These are phyloP conservation scores for Lithophane socia DNA, from an alignment of 2,888 invertebrate genomes.

Conservation along the genomic window DNA sequence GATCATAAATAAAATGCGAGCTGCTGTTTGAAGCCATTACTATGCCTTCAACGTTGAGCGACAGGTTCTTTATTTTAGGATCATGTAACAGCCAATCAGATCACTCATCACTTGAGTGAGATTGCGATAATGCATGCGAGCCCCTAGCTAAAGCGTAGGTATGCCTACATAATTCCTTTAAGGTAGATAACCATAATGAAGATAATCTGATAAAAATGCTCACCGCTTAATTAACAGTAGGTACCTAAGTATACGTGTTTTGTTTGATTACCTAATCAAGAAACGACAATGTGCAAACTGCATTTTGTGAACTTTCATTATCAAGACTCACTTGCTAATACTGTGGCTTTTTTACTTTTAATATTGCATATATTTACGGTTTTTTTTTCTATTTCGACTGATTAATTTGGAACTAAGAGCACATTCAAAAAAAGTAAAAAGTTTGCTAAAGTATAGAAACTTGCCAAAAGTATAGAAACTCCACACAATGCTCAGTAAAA, in stretches of 20 bases:
- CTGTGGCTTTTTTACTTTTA: too few relatives aligned
- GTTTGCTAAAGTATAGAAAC: background rate
- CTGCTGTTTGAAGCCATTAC: slow-evolving; percentile 42
- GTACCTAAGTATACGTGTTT: background rate
- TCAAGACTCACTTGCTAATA: background rate
- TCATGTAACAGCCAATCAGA: slow-evolving; percentile 16
- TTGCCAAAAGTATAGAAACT: slow-evolving; percentile 1
- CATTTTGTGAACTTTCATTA: background rate
- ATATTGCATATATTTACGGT: too few relatives aligned
- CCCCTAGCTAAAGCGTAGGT: background rate
- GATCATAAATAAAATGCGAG: slow-evolving; percentile 33
- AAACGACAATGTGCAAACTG: background rate
- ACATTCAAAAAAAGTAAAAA: background rate
- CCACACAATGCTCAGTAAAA: slow-evolving; percentile 18
- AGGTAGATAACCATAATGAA: background rate
- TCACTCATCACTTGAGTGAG: slow-evolving; percentile 37
- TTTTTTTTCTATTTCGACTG: background rate
- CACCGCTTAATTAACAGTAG: background rate
- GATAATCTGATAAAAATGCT: background rate
- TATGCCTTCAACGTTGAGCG: slow-evolving; percentile 43
- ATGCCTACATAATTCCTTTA: background rate
- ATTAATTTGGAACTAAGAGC: background rate
- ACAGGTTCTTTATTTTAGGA: slow-evolving; percentile 59
- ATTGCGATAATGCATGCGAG: slow-evolving; percentile 16
- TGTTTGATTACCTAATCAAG: background rate